Evolutionary conservation across 2,888 invertebrate genomes (phyloP).

Genomic region (Aspidiotus destructor): DNA sequence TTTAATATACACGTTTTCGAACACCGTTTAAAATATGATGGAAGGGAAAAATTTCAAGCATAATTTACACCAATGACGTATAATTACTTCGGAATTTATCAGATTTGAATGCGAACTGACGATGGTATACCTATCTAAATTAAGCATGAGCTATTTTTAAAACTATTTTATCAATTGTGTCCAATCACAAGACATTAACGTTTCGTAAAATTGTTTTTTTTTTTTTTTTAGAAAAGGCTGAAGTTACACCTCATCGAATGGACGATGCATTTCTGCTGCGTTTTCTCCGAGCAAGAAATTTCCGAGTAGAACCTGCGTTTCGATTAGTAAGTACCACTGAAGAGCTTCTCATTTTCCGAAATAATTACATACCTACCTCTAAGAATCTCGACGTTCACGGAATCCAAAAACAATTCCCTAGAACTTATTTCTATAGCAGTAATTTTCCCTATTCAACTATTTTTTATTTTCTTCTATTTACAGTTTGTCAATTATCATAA

Average conservation of each 20-base stretch:
- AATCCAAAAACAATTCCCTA: neutral
- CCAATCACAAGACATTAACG: no score
- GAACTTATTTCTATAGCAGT: neutral
- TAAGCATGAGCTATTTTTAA: no score
- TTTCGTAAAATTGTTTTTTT: constrained; percentile 27
- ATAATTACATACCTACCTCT: neutral
- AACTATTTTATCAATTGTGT: no score
- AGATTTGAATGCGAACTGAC: no score
- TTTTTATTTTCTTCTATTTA: constrained; percentile 38
- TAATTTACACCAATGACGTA: no score
- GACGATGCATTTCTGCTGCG: constrained; percentile 65
- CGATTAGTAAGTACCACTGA: constrained; percentile 54
- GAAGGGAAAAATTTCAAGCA: no score
- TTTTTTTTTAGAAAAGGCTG: constrained; percentile 57
- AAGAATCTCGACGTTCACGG: neutral
- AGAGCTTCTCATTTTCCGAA: neutral
- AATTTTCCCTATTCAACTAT: neutral
- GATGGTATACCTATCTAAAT: no score
- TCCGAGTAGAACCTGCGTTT: constrained; percentile 61
- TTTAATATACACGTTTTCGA: no score
- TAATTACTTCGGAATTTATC: no score
- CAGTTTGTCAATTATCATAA: constrained; percentile 65
- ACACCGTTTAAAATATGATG: no score
- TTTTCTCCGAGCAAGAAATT: constrained; percentile 64
- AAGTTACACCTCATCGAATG: constrained; percentile 51